Conservation (phyloP, 1,140 invertebrate genomes). For the Trichonephila inaurata region DNA sequence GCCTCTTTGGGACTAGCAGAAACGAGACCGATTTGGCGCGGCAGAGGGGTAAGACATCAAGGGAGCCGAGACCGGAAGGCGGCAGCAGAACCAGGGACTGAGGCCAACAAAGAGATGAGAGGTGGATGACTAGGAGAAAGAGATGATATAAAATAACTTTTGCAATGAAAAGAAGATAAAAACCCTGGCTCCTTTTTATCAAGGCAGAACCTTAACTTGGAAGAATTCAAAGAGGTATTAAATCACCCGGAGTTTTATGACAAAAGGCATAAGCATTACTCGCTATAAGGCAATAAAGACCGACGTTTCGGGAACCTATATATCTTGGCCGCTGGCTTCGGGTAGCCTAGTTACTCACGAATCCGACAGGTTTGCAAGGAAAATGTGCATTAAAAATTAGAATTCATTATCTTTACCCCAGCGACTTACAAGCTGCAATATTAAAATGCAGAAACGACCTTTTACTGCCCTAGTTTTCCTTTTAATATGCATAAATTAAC, state of each 20-base stretch:
- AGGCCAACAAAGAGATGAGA: too few relatives aligned
- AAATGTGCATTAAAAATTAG: slow-evolving; percentile 76
- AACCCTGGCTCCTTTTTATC: slow-evolving; percentile 68
- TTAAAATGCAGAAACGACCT: slow-evolving; percentile 76
- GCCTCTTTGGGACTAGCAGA: too few relatives aligned
- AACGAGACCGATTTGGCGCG: too few relatives aligned
- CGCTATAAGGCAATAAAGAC: slow-evolving; percentile 69
- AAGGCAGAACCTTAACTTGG: slow-evolving; percentile 74
- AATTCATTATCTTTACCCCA: slow-evolving; percentile 74
- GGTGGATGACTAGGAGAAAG: too few relatives aligned
- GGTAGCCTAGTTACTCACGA: slow-evolving; percentile 73
- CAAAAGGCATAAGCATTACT: slow-evolving; percentile 59
- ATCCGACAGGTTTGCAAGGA: slow-evolving; percentile 74
- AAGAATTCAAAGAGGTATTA: slow-evolving; percentile 76
- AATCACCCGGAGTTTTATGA: slow-evolving; percentile 76
- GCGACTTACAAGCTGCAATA: slow-evolving; percentile 76
- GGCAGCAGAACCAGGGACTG: too few relatives aligned
- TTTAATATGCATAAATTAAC: slow-evolving; percentile 77
- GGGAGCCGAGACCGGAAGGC: too few relatives aligned
- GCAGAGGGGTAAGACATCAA: too few relatives aligned
- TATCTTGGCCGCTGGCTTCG: slow-evolving; percentile 71
- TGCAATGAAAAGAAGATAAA: slow-evolving; percentile 76
- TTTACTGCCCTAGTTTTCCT: slow-evolving; percentile 74
- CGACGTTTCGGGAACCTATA: slow-evolving; percentile 75
- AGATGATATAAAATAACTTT: slow-evolving; percentile 77